Evolutionary conservation across 2,797 vertebrate genomes (phyloP).

Genomic region (Betta splendens): DNA sequence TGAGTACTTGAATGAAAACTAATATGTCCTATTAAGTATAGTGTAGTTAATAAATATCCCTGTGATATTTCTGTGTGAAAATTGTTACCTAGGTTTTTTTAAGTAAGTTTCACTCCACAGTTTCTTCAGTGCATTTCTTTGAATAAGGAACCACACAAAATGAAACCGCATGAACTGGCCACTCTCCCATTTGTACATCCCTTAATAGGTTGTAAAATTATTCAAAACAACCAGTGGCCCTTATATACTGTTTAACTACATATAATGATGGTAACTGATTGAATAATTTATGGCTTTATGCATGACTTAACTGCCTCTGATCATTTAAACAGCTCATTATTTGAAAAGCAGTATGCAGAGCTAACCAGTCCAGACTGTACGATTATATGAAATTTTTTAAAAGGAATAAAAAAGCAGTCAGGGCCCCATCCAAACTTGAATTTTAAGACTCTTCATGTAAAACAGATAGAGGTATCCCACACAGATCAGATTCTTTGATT

Average conservation of each 20-base stretch:
- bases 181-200: conserved; percentile 46
- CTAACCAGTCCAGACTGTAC: conserved; percentile 56
- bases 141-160: conserved; percentile 28
- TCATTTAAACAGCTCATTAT: conserved; percentile 82
- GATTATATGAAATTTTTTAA: conserved; percentile 64
- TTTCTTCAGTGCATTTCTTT: conserved; percentile 10
- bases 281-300: conserved; percentile 86
- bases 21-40: too few relatives aligned
- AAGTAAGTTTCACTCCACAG: too few relatives aligned
- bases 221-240: conserved; percentile 66
- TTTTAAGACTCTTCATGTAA: conserved; percentile 39
- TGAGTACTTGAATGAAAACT: too few relatives aligned
- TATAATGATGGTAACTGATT: conserved; percentile 82
- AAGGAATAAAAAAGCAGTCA: conserved; percentile 55
- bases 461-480: conserved; percentile 1
- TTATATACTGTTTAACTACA: conserved; percentile 78
- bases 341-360: conserved; percentile 83
- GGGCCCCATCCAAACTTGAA: conserved; percentile 38
- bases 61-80: too few relatives aligned
- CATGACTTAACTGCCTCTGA: conserved; percentile 76
- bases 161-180: conserved; percentile 37
- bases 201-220: conserved; percentile 72
- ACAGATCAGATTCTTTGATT: conserved; percentile 36
- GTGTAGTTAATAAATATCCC: too few relatives aligned
- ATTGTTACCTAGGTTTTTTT: too few relatives aligned